Percentiles rank a stretch among this genome's conserved stretches.
These are phyloP conservation scores for Nipponia nippon DNA, from an alignment of 2,113 vertebrate species.

Conservation along the genomic window DNA sequence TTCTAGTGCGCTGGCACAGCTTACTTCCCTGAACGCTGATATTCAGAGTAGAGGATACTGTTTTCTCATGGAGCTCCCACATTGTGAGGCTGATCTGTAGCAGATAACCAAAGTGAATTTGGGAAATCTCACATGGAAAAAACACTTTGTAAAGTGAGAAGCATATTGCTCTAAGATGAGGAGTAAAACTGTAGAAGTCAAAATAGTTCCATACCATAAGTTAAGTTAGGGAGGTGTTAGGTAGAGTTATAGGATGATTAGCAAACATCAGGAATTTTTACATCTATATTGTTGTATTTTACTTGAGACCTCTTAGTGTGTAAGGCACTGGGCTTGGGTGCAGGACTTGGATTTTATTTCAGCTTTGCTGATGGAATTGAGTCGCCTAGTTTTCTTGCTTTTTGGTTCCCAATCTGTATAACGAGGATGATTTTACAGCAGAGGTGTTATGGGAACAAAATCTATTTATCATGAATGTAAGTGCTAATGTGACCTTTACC, in stretches of 20 bases:
- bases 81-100: neutral
- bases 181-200: neutral
- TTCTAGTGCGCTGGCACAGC: neutral
- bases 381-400: neutral
- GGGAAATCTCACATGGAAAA: neutral
- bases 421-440: neutral
- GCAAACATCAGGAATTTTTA: neutral
- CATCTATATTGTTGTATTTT: neutral
- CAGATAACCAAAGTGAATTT: neutral
- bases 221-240: neutral
- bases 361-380: neutral
- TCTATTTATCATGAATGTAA: fast-evolving
- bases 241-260: neutral
- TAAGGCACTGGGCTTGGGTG: neutral
- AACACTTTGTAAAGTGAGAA: neutral
- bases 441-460: neutral
- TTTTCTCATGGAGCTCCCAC: neutral
- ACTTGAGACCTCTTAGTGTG: neutral
- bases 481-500: neutral
- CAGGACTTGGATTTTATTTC: neutral
- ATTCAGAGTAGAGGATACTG: neutral
- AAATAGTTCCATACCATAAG: neutral
- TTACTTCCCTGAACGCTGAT: neutral
- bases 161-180: neutral
- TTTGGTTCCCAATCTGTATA: neutral